These are phyloP conservation scores for Larimichthys crocea DNA, from an alignment of 2,113 vertebrate species.

Conservation along the genomic window DNA sequence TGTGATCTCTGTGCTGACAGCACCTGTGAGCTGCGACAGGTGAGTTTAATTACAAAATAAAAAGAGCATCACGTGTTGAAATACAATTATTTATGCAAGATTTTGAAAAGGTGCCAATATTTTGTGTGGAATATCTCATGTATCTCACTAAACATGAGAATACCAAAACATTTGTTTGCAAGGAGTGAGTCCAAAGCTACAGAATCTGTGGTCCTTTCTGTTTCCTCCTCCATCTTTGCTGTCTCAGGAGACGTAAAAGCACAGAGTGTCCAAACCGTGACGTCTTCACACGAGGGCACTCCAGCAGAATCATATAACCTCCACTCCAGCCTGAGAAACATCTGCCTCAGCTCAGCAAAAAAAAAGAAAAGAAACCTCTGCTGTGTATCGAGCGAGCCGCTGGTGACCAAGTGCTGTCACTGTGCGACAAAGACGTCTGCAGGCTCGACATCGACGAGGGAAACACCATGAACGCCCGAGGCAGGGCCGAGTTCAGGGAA, in stretches of 20 bases:
- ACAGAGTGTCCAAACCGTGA: background rate
- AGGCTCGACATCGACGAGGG: conserved; percentile 21
- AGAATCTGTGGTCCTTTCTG: background rate
- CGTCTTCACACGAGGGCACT: background rate
- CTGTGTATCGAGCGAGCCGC: background rate
- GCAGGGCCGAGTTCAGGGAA: background rate
- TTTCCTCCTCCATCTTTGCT: background rate
- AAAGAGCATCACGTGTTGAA: too few relatives aligned
- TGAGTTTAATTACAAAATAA: too few relatives aligned
- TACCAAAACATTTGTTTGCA: too few relatives aligned
- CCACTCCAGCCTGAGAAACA: background rate
- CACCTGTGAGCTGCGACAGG: too few relatives aligned
- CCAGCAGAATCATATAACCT: background rate
- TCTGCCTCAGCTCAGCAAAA: background rate
- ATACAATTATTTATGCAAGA: too few relatives aligned
- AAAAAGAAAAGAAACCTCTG: background rate
- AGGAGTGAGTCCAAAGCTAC: too few relatives aligned
- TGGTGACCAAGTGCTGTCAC: background rate
- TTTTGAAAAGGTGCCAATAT: too few relatives aligned
- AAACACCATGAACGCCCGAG: conserved; percentile 11
- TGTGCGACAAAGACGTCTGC: conserved; percentile 10
- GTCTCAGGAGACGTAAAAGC: background rate
- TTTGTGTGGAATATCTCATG: too few relatives aligned
- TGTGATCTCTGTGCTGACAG: too few relatives aligned
- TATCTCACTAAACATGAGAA: too few relatives aligned